Evolutionary conservation across 1,140 invertebrate genomes (phyloP).

Genomic region (Brachionus paranguensis): DNA sequence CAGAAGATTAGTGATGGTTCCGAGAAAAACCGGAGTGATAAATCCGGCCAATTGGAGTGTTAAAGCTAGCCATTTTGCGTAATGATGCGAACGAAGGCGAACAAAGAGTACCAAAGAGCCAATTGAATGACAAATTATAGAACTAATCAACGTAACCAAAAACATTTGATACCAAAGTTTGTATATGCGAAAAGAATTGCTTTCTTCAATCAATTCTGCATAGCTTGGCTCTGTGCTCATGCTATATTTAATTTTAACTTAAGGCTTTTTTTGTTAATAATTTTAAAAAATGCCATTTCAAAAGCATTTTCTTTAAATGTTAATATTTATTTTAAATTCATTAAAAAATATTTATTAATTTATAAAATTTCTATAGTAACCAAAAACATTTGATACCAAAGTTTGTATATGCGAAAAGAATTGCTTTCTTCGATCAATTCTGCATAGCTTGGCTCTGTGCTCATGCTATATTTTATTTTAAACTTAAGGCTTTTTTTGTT

Average conservation of each 20-base stretch:
- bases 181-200: neutral
- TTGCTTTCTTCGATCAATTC: neutral
- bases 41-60: slow-evolving; percentile 17
- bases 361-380: neutral
- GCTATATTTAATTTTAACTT: neutral
- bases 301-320: neutral
- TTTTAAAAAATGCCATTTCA: slow-evolving; percentile 1
- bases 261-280: neutral
- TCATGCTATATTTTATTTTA: neutral
- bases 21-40: slow-evolving; percentile 9
- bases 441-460: neutral
- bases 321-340: neutral
- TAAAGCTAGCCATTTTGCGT: slow-evolving; percentile 28
- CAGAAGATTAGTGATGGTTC: slow-evolving; percentile 8
- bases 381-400: slow-evolving; percentile 36
- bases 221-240: neutral
- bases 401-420: neutral
- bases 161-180: slow-evolving; percentile 35
- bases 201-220: neutral
- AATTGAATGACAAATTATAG: slow-evolving; percentile 19
- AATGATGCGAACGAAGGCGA: slow-evolving; percentile 30
- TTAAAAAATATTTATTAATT: neutral
- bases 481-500: neutral
- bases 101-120: slow-evolving; percentile 9
- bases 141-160: slow-evolving; percentile 7